Evolutionary conservation across 2,888 invertebrate species (phyloP).

Genomic region (Drosophila eohydei): DNA sequence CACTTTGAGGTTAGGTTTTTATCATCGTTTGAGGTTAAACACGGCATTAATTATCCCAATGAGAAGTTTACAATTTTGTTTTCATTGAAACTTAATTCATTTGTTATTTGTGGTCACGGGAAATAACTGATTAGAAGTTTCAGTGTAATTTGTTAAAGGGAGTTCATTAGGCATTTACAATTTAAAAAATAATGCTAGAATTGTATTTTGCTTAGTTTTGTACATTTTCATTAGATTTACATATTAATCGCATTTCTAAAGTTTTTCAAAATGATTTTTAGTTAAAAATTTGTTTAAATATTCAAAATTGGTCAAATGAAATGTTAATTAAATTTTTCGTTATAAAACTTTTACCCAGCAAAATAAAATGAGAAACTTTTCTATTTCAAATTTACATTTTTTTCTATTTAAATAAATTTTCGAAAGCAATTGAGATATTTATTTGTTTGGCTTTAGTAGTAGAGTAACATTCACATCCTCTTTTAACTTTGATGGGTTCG

Average conservation of each 20-base stretch:
- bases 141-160: no score
- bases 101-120: neutral
- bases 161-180: neutral
- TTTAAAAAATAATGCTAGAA: neutral
- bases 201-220: neutral
- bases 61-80: constrained; percentile 2
- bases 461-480: neutral
- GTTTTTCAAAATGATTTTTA: neutral
- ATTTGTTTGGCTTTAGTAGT: neutral
- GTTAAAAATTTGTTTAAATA: neutral
- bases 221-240: neutral
- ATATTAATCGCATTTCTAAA: neutral
- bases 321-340: no score
- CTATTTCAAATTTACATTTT: neutral
- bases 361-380: neutral
- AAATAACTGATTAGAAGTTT: neutral
- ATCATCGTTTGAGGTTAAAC: constrained; percentile 14
- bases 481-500: neutral
- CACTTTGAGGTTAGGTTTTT: constrained; percentile 1
- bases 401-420: neutral
- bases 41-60: neutral
- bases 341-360: no score
- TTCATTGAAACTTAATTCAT: neutral
- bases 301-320: neutral
- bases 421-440: neutral